Conservation (phyloP, 2,888 invertebrate genomes). For the Drosophila putrida region DNA sequence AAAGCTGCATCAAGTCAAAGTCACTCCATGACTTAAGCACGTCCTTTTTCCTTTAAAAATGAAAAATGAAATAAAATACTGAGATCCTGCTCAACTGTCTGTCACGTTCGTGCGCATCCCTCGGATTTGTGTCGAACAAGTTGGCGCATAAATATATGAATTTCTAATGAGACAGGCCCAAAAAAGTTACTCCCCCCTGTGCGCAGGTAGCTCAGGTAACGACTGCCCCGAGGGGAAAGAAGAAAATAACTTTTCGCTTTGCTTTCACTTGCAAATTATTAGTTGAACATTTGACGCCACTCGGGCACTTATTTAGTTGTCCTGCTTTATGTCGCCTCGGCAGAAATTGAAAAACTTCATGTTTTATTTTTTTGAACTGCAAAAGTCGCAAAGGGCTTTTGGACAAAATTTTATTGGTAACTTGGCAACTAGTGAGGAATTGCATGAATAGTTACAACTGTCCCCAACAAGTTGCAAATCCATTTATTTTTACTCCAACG, state of each 20-base stretch:
- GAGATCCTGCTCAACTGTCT: constrained; percentile 31
- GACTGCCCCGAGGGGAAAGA: background rate
- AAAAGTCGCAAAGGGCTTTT: constrained; percentile 29
- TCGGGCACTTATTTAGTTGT: constrained; percentile 43
- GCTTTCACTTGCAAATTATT: constrained; percentile 67
- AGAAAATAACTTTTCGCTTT: constrained; percentile 35
- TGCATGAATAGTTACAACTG: constrained; percentile 14
- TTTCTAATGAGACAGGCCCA: constrained; percentile 56
- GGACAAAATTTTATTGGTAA: constrained; percentile 8
- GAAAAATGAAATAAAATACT: background rate
- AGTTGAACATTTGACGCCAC: constrained; percentile 68
- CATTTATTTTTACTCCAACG: constrained; percentile 14
- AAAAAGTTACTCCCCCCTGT: background rate
- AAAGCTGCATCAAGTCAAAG: constrained; percentile 32
- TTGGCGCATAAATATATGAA: constrained; percentile 73
- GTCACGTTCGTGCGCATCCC: constrained; percentile 58
- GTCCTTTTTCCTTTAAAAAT: constrained; percentile 5
- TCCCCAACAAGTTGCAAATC: constrained; percentile 26
- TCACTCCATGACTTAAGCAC: constrained; percentile 41
- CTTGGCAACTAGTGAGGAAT: constrained; percentile 5
- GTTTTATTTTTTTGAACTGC: constrained; percentile 42
- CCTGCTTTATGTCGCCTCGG: background rate
- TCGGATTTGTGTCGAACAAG: constrained; percentile 55
- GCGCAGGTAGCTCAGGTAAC: constrained; percentile 27
- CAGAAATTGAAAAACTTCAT: constrained; percentile 63